Evolutionary conservation across 2,113 vertebrate genomes (phyloP).

Genomic region (Oostethus manadensis): DNA sequence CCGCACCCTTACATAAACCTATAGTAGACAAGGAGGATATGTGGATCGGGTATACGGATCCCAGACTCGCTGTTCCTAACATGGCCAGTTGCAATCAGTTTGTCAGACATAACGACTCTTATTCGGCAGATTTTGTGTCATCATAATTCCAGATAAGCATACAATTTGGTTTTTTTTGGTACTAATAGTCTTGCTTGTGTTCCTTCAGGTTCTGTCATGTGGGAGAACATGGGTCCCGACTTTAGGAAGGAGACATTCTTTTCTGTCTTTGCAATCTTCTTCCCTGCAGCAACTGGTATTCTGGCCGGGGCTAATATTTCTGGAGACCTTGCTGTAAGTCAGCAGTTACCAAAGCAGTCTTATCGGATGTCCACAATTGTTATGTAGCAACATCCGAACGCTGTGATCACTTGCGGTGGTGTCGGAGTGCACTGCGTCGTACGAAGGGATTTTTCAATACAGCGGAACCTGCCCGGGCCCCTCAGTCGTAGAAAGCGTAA

Average conservation of each 20-base stretch:
- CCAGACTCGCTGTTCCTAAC: no score
- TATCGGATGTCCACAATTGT: neutral
- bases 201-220: conserved; percentile 80
- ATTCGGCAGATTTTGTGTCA: neutral
- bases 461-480: no score
- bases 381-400: no score
- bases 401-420: no score
- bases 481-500: no score
- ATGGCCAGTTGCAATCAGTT: no score
- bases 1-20: neutral
- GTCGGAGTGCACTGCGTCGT: no score
- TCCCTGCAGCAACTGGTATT: conserved; percentile 97
- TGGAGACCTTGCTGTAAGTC: conserved; percentile 93
- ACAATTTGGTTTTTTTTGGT: neutral
- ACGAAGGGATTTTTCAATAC: no score
- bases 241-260: conserved; percentile 85
- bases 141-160: neutral
- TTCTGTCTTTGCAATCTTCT: conserved; percentile 96
- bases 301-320: conserved; percentile 98
- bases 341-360: neutral
- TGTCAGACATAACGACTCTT: neutral
- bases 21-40: neutral
- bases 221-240: conserved; percentile 92
- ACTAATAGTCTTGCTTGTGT: neutral
- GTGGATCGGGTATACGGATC: neutral